These are phyloP conservation scores for Porites divaricata DNA, from an alignment of 92 coral and sea anemone genomes.

Conservation along the genomic window DNA sequence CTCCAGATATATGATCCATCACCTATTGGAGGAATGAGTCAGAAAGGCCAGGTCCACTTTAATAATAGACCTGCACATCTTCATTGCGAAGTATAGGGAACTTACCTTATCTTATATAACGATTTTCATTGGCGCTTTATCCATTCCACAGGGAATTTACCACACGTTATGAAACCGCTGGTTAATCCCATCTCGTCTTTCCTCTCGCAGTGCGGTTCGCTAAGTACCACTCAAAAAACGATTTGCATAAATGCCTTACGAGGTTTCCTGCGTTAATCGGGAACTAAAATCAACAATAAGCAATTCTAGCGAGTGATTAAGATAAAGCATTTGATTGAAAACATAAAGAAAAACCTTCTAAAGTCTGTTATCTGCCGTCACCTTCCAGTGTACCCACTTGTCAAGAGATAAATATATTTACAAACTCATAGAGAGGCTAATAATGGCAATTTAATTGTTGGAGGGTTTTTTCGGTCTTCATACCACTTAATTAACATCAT, in stretches of 20 bases:
- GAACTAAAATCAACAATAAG: slow-evolving; percentile 10
- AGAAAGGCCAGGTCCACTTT: neutral
- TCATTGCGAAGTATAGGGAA: neutral
- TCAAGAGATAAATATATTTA: slow-evolving; percentile 23
- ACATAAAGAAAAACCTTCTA: slow-evolving; percentile 14
- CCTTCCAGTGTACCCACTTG: slow-evolving; percentile 8
- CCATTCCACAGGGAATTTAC: slow-evolving; percentile 32
- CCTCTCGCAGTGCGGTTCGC: slow-evolving; percentile 3
- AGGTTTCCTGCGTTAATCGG: slow-evolving; percentile 12
- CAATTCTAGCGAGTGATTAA: slow-evolving; percentile 10
- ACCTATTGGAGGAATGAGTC: slow-evolving; percentile 12
- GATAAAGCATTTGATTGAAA: slow-evolving; percentile 41
- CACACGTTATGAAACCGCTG: slow-evolving; percentile 2
- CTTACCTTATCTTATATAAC: neutral
- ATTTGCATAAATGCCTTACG: slow-evolving; percentile 22
- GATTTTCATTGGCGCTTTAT: slow-evolving; percentile 11
- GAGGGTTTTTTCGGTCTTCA: slow-evolving; percentile 31
- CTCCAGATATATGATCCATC: slow-evolving; percentile 38
- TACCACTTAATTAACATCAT: slow-evolving; percentile 27
- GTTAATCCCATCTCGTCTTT: slow-evolving; percentile 12
- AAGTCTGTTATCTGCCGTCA: slow-evolving; percentile 8
- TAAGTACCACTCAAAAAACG: slow-evolving; percentile 47
- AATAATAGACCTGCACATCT: slow-evolving; percentile 16
- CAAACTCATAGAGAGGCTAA: slow-evolving; percentile 32
- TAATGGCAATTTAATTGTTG: slow-evolving; percentile 44